A percentile compares a stretch with the other conserved stretches of the same genome.
Evolutionary conservation across 2,113 vertebrate genomes (phyloP).

Genomic region (Chamaetylas fuelleborni): DNA sequence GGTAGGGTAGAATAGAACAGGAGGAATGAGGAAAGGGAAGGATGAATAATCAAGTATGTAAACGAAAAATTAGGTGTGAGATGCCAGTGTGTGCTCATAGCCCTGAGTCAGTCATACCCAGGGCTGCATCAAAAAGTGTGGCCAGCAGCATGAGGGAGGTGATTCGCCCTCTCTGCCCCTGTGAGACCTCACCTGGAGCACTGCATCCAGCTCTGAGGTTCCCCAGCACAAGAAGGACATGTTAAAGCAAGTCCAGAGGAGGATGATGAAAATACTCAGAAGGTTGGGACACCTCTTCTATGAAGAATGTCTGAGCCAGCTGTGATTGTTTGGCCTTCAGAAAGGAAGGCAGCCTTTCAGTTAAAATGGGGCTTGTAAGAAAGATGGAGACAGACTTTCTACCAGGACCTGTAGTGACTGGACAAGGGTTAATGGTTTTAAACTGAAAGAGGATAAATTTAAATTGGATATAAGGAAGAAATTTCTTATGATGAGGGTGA

Average conservation of each 20-base stretch:
- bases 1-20: background rate
- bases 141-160: background rate
- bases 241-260: background rate
- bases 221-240: background rate
- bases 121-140: background rate
- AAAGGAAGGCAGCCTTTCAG: background rate
- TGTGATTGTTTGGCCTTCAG: background rate
- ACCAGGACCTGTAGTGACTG: background rate
- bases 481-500: fast-evolving
- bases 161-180: background rate
- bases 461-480: background rate
- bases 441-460: background rate
- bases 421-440: background rate
- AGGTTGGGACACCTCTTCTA: background rate
- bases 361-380: background rate
- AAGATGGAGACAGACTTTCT: background rate
- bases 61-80: background rate
- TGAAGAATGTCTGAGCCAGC: background rate
- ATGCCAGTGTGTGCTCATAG: fast-evolving
- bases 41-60: background rate
- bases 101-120: fast-evolving
- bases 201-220: background rate
- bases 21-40: background rate
- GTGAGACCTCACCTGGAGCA: background rate
- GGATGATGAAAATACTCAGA: background rate